These are phyloP conservation scores for Tor tambroides DNA, from an alignment of 2,113 vertebrate species.

Conservation along the genomic window DNA sequence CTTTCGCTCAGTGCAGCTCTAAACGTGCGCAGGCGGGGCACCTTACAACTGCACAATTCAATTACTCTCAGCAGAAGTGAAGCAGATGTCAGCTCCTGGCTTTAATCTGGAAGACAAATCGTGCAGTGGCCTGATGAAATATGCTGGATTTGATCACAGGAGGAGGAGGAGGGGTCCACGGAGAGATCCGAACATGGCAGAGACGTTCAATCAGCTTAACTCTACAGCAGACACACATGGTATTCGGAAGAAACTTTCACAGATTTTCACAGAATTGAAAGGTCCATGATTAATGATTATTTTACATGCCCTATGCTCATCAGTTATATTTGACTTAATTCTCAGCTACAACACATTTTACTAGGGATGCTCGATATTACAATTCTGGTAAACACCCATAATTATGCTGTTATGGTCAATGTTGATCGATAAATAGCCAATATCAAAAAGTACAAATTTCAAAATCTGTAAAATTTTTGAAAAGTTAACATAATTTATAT, in stretches of 20 bases:
- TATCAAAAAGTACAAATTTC: no score
- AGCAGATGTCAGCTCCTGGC: conserved; percentile 39
- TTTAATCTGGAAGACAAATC: conserved; percentile 41
- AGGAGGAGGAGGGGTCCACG: neutral
- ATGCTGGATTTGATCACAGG: conserved; percentile 13
- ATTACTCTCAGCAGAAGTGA: conserved; percentile 40
- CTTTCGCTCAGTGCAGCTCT: neutral
- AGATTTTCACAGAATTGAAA: neutral
- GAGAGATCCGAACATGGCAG: neutral
- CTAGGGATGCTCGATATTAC: neutral
- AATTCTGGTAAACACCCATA: neutral
- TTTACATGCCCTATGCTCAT: neutral
- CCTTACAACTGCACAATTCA: conserved; percentile 31
- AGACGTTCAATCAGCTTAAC: conserved; percentile 37
- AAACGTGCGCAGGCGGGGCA: neutral
- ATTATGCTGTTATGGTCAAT: neutral
- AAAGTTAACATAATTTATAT: no score
- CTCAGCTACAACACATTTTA: neutral
- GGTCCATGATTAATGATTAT: neutral
- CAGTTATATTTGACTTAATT: neutral
- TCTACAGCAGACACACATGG: neutral
- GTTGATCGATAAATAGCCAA: neutral
- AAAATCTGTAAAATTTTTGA: neutral
- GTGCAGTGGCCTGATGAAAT: neutral
- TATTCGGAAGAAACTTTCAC: neutral